Evolutionary conservation across 2,888 invertebrate genomes (phyloP).

Genomic region (Parnassius mnemosyne): DNA sequence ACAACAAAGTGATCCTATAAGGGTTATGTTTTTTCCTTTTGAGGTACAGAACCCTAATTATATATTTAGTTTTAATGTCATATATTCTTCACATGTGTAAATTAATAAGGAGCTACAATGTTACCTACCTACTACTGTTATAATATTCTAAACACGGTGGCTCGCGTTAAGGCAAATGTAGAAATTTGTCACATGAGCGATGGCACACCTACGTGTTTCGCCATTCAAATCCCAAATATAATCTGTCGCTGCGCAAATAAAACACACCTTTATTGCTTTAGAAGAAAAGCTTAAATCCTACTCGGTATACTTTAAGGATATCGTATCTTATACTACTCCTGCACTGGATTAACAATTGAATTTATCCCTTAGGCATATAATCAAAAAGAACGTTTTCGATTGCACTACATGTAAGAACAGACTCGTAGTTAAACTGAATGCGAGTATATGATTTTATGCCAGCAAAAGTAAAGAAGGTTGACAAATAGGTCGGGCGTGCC

Average conservation of each 20-base stretch:
- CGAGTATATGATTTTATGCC: conserved; percentile 77
- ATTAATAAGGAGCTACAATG: conserved; percentile 67
- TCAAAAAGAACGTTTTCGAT: conserved; percentile 69
- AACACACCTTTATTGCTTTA: conserved; percentile 80
- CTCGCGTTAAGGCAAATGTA: conserved; percentile 79
- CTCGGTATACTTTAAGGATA: conserved; percentile 61
- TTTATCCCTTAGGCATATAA: conserved; percentile 71
- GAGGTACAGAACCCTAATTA: too few relatives aligned
- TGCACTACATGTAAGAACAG: conserved; percentile 45
- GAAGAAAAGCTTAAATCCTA: conserved; percentile 75
- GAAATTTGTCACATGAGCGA: conserved; percentile 81
- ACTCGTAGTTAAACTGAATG: conserved; percentile 63
- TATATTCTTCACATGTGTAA: conserved; percentile 58
- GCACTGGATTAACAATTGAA: conserved; percentile 65
- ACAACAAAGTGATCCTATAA: too few relatives aligned
- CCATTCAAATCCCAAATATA: conserved; percentile 77
- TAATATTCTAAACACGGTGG: conserved; percentile 78
- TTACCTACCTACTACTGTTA: conserved; percentile 55
- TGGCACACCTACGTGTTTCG: conserved; percentile 79
- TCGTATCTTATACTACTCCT: conserved; percentile 65
- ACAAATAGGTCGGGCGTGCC: conserved; percentile 79
- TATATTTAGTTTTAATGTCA: too few relatives aligned
- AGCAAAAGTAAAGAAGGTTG: conserved; percentile 79
- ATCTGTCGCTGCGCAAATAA: conserved; percentile 72
- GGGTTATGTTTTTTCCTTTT: too few relatives aligned